Evolutionary conservation across 2,888 invertebrate species (phyloP), one percentile per base, ranked within the genome.

Genomic region (Fragum sueziense): DNA sequence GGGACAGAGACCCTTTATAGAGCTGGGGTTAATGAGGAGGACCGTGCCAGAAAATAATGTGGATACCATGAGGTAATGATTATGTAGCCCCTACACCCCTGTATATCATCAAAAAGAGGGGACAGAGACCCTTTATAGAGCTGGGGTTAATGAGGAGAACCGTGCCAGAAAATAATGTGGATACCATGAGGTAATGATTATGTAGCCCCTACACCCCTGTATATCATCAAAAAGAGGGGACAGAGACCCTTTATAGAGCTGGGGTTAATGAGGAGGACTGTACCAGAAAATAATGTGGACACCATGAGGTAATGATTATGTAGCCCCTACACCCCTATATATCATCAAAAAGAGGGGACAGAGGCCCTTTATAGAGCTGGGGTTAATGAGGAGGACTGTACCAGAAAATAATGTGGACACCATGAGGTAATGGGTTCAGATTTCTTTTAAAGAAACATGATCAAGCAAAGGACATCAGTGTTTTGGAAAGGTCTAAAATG

Each of bases 1-100:
- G 61, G 94, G 94, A 3, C 94, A 94, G 54, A 95, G 95, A 79
- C 95, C 96, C 0, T 95, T 95, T 89, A 91, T 96, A 34, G 93
- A 93, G 82, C 62, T 92, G 51, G 91, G 91, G 2, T 72, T 93
- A 51, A 91, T 93, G 86, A 87, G 92, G 69, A 84, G 92, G 59
- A 86, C 88, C 14, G 91, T 92, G 7, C 92, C 91, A 17, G 92
- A 93, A 74, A 88, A 89, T 57, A 90, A 89, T 80, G 88, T 92
- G 2, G 92, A 92, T 80, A 92, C 91, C 29, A 86, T 93, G 84
- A 93, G 93, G 93, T 93, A 54, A 29, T 27, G 3, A 47, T n/a
- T n/a, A n/a, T n/a, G n/a, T n/a, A 0, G 94, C 95, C 0, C 95
- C 96, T 9, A 84, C 92, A 47, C 93, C 95, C 0, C 82, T 90